Conservation (phyloP, 2,113 vertebrate species). For the Microtus oregoni region DNA sequence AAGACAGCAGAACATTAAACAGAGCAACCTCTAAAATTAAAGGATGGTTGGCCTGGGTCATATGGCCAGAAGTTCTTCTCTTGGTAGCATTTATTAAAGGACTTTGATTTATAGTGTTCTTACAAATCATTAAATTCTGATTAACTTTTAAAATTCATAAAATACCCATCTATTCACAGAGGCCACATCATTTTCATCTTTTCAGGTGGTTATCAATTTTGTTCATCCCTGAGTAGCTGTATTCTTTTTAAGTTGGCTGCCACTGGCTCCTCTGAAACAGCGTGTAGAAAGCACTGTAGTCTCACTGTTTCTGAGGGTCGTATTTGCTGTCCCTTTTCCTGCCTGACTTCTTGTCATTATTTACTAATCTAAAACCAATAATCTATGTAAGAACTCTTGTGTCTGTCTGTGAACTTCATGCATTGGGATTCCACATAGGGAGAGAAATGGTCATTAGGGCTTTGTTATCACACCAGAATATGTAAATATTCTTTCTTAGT, state of each 20-base stretch:
- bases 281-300: slow-evolving; percentile 68
- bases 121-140: slow-evolving; percentile 54
- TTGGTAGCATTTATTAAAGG: slow-evolving; percentile 50
- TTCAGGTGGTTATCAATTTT: slow-evolving; percentile 73
- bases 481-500: neutral
- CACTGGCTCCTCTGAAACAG: slow-evolving; percentile 79
- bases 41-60: slow-evolving; percentile 37
- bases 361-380: slow-evolving; percentile 27
- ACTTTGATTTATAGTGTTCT: slow-evolving; percentile 60
- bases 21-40: slow-evolving; percentile 43
- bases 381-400: slow-evolving; percentile 21
- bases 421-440: slow-evolving; percentile 51
- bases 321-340: slow-evolving; percentile 64
- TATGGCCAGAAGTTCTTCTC: slow-evolving; percentile 19
- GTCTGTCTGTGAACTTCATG: slow-evolving; percentile 73
- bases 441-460: slow-evolving; percentile 69
- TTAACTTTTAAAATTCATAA: slow-evolving; percentile 34
- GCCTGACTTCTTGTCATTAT: slow-evolving; percentile 64
- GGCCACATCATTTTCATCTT: slow-evolving; percentile 67
- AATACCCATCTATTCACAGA: slow-evolving; percentile 79
- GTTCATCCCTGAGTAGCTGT: slow-evolving; percentile 63
- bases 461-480: slow-evolving; percentile 53
- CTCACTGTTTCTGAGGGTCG: slow-evolving; percentile 73
- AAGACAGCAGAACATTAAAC: slow-evolving; percentile 53
- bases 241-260: slow-evolving; percentile 75